Conservation (phyloP, 1,140 invertebrate genomes). For the Rhyzopertha dominica region DNA sequence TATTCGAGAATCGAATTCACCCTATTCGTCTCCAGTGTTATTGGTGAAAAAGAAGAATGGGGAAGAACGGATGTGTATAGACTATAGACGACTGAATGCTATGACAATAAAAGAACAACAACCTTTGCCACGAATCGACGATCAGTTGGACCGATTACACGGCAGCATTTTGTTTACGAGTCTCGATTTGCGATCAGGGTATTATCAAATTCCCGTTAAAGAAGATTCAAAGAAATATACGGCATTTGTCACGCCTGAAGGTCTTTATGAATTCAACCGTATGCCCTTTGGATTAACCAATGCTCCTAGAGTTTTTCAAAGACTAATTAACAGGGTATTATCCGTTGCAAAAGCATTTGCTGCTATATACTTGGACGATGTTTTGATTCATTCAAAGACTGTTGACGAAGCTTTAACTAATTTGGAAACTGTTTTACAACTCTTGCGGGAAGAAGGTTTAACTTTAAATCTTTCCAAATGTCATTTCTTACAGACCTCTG, state of each 20-base stretch:
- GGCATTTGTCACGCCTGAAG: constrained; percentile 31
- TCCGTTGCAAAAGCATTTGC: constrained; percentile 17
- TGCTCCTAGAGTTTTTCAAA: constrained; percentile 44
- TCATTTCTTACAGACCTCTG: constrained; percentile 29
- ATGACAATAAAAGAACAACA: constrained; percentile 28
- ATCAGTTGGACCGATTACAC: constrained; percentile 34
- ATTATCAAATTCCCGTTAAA: constrained; percentile 31
- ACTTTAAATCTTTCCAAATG: constrained; percentile 40
- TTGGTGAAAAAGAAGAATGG: constrained; percentile 37
- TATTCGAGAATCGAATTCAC: constrained; percentile 32
- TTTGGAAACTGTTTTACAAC: too few species aligned
- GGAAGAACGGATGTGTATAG: constrained; percentile 29
- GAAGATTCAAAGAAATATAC: constrained; percentile 34
- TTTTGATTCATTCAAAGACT: constrained; percentile 21
- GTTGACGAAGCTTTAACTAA: constrained; percentile 25
- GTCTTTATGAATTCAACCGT: constrained; percentile 44
- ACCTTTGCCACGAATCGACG: constrained; percentile 37
- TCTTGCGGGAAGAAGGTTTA: constrained; percentile 19
- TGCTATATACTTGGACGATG: constrained; percentile 25
- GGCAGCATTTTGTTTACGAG: constrained; percentile 31
- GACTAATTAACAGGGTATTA: constrained; percentile 41
- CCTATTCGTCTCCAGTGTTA: constrained; percentile 35
- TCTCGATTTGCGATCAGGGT: constrained; percentile 28
- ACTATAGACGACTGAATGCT: constrained; percentile 32
- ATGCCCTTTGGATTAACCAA: constrained; percentile 49